Evolutionary conservation across 2,797 vertebrate genomes (phyloP), one percentile per base, ranked within the genome.

Genomic region (Amblyraja radiata): DNA sequence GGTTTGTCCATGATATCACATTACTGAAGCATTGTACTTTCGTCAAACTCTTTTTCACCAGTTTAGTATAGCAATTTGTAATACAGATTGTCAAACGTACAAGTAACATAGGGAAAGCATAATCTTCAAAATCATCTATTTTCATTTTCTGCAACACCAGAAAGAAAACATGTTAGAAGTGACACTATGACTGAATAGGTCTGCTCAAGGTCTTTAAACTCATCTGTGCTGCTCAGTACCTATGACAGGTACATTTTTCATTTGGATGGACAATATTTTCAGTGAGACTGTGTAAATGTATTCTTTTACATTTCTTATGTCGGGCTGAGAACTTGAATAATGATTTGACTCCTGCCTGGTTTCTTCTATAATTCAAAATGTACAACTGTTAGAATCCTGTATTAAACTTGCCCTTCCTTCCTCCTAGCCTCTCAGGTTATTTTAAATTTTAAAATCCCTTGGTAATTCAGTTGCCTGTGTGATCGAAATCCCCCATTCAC

Each of bases 211-310:
- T 46, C 68, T 74, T 74, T 92, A 73, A 73, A 58, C 90, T 76
- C 71, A 92, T 74, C 71, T 74, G 25, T 92, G 46, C 90, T 54
- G 39, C 68, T 76, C 90, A 54, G 39, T 58, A 39, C 46, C 68
- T 90, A 65, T 90, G 86, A 90, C 86, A 71, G 71, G 90, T 28
- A 92, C 39, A 92, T 73, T 25, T 76, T 76, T 74, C 39, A 73
- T 54, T 92, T 92, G 71, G 71, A 74, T 58, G 13, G 71, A 76
- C 71, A 92, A 21, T 23, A 92, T n/a, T 46, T 90, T 76, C 65
- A 91, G 36, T 46, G 39, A 74, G 71, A 21, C 25, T 28, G 39
- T 28, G 2, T 54, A 76, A 92, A 54, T 16, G 25, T 28, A 92
- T 74, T 91, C 10, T 65, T 88, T 91, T 91, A 74, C 90, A 92